These are phyloP conservation scores for Strigamia transsilvanica DNA, from an alignment of 2,888 invertebrate genomes.

Conservation along the genomic window DNA sequence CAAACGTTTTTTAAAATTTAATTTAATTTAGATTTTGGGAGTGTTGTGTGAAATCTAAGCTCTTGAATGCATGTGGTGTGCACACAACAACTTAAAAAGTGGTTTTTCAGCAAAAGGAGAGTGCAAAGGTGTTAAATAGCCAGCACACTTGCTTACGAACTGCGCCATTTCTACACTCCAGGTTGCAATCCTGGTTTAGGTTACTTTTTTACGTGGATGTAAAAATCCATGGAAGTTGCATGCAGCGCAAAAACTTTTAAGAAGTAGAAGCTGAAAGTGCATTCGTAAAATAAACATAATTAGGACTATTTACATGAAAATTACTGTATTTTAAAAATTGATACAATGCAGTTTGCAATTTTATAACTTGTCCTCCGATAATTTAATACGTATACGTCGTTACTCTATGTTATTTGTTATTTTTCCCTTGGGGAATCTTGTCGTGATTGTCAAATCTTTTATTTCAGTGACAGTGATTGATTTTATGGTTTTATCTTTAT, in stretches of 20 bases:
- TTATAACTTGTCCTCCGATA: too few relatives aligned
- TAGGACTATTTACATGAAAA: too few relatives aligned
- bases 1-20: neutral
- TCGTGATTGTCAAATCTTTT: too few relatives aligned
- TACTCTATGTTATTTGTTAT: too few relatives aligned
- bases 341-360: too few relatives aligned
- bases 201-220: neutral
- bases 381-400: too few relatives aligned
- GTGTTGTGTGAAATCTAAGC: neutral
- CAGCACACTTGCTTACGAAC: constrained; percentile 20
- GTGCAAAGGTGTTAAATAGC: constrained; percentile 13
- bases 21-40: neutral
- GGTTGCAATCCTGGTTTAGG: neutral
- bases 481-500: too few relatives aligned
- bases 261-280: neutral
- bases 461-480: too few relatives aligned
- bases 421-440: too few relatives aligned
- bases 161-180: constrained; percentile 2
- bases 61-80: neutral
- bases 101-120: constrained; percentile 7
- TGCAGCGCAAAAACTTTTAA: neutral
- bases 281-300: neutral
- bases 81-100: neutral
- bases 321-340: too few relatives aligned
- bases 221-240: neutral